Conservation (phyloP, 2,113 vertebrate genomes). For the Gavialis gangeticus region DNA sequence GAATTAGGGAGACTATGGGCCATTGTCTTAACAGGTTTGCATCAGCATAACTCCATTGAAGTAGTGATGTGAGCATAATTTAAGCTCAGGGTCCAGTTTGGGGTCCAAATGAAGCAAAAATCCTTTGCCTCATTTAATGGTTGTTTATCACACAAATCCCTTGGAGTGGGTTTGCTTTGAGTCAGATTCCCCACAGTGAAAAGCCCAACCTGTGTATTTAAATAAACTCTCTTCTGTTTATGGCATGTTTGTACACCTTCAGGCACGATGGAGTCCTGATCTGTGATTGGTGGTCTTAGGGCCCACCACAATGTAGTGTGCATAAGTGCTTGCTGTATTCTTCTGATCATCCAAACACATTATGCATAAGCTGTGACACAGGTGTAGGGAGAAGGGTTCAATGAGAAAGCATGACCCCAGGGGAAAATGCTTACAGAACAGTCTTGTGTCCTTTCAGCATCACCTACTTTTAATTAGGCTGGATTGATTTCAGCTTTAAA, state of each 20-base stretch:
- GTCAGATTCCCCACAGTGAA: not conserved
- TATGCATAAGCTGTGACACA: not conserved
- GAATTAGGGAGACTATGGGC: not conserved
- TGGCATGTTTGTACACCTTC: not conserved
- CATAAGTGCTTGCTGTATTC: not conserved
- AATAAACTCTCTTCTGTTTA: not conserved
- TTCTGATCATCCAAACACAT: not conserved
- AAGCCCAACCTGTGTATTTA: not conserved
- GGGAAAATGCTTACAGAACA: not conserved
- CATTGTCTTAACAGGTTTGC: accelerated
- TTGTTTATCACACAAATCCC: not conserved
- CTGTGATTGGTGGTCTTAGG: accelerated
- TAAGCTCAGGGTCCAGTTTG: not conserved
- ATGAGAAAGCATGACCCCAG: accelerated
- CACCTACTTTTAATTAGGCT: not conserved
- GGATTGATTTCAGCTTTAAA: not conserved
- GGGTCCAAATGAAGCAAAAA: not conserved
- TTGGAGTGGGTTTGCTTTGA: not conserved
- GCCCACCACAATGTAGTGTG: not conserved
- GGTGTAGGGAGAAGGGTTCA: not conserved
- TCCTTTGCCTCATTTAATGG: not conserved
- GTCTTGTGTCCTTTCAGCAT: not conserved
- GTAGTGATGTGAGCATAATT: accelerated
- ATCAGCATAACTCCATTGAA: not conserved
- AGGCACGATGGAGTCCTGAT: accelerated